Conservation (phyloP, 2,888 invertebrate species). For the Busseola fusca region DNA sequence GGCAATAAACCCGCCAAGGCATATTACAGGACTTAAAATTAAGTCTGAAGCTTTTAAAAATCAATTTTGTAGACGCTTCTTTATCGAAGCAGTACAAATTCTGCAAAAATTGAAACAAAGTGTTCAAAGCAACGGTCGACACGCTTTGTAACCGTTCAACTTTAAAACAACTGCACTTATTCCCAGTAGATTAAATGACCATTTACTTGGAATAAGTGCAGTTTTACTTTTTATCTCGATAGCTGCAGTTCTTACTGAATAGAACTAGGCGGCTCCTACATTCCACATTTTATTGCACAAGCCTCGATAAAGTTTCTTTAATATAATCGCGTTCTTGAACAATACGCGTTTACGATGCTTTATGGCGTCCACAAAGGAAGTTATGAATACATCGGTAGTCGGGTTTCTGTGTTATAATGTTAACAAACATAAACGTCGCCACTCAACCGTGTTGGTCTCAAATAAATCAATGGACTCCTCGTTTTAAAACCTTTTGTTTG, state of each 20-base stretch:
- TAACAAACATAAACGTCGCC: constrained; percentile 61
- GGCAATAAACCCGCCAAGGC: neutral
- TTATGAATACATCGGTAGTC: constrained; percentile 76
- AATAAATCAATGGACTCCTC: constrained; percentile 48
- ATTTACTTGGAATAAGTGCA: constrained; percentile 57
- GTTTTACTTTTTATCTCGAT: constrained; percentile 63
- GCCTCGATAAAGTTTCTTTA: constrained; percentile 71
- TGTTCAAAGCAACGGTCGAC: constrained; percentile 39
- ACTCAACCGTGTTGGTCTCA: constrained; percentile 39
- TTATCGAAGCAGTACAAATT: constrained; percentile 2
- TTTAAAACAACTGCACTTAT: constrained; percentile 59
- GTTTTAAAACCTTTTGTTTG: constrained; percentile 28
- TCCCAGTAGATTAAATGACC: constrained; percentile 57
- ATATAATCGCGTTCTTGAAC: constrained; percentile 76
- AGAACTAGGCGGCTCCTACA: constrained; percentile 58
- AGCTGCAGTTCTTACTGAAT: constrained; percentile 42
- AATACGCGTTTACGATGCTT: constrained; percentile 77
- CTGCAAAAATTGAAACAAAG: constrained; percentile 25
- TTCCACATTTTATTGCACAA: constrained; percentile 64
- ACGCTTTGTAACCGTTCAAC: constrained; percentile 41
- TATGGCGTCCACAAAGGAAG: constrained; percentile 74
- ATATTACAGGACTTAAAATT: neutral
- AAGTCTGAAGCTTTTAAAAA: neutral
- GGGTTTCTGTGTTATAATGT: constrained; percentile 69
- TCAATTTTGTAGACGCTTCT: neutral